Base-by-base conservation (phyloP, 2,113 vertebrate species). In the Dolichallabes microphthalmus region DNA sequence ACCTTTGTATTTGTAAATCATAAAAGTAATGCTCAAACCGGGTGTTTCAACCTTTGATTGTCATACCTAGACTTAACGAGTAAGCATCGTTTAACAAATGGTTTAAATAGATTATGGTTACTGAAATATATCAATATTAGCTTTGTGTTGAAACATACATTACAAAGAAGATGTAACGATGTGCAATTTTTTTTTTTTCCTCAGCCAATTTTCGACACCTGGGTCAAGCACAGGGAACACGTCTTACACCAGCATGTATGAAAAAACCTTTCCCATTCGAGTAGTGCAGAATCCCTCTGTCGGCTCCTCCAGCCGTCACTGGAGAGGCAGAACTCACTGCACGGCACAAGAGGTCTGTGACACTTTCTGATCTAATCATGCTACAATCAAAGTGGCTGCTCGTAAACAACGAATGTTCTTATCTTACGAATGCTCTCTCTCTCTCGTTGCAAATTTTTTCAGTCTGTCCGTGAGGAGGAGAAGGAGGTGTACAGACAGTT, bases 401-500 rank as follows among this genome's bases (percentile, higher is more conserved):
- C 14, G 6, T 58, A 35, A 55, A 11, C 32, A 5, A 5, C 2
- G 14, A 35, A 6, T 83, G n/a, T 25, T 57, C 25, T 20, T 20
- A 30, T 45, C 11, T 25, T 32, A 8, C 0, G 8, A 27, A 1
- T 53, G 45, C 13, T n/a, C 17, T 69, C 66, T 69, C 27, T 69
- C 66, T 39, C 68, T 39, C 30, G 9, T 27, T 39, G 10, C 55
- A 80, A 82, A 83, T 75, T 45, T 45, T 45, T 87, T 19, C 80
- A 98, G 98, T 97, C 96, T 0, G 95, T 98, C 86, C 88, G 94
- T 81, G 95, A 96, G 87, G 97, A 97, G 79, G 97, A 98, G 90
- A 96, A 95, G 83, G 97, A 98, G 88, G 95, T 98, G 82, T 99
- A 99, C 92, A 93, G 96, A 89, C 97, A 98, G 88, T 91, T 99